phyloP scores from a whole-genome alignment of 64 coral and sea anemone species.

The Montipora efflorescens region DNA sequence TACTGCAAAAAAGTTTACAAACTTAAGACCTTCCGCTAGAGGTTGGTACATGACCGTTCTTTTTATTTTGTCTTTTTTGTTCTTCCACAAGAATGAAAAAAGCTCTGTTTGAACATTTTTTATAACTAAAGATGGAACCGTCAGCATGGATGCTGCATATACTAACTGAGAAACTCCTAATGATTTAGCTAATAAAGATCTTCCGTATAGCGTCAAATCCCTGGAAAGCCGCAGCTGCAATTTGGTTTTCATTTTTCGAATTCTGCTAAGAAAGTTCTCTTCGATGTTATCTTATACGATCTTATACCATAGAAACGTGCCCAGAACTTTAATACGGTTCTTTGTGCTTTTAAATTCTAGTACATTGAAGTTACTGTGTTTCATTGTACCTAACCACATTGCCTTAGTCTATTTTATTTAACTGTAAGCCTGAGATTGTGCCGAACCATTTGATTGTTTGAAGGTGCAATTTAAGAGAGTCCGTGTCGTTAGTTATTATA shows the following conservation, averaged over 20 bases:
- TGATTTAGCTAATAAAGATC: background rate
- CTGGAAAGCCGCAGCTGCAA: conserved; percentile 1
- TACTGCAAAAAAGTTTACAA: too few relatives aligned
- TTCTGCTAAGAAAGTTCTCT: background rate
- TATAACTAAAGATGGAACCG: background rate
- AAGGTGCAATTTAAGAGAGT: background rate
- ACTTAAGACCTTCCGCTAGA: too few relatives aligned
- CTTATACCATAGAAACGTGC: background rate
- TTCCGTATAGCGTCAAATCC: conserved; percentile 4
- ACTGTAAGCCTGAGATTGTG: background rate
- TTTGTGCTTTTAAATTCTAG: background rate
- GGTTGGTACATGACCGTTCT: too few relatives aligned
- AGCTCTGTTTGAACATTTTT: too few relatives aligned
- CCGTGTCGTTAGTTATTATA: background rate
- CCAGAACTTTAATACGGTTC: background rate
- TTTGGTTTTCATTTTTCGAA: conserved; percentile 1
- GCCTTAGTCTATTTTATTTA: background rate
- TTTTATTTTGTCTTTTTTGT: too few relatives aligned
- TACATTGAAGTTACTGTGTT: background rate
- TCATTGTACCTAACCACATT: background rate
- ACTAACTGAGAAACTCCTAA: background rate
- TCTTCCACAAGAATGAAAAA: too few relatives aligned
- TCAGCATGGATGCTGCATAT: background rate
- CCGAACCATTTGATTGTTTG: background rate
- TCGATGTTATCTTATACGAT: background rate